These are phyloP conservation scores for Ethmia dodecea DNA, from an alignment of 2,888 invertebrate genomes.

Conservation along the genomic window DNA sequence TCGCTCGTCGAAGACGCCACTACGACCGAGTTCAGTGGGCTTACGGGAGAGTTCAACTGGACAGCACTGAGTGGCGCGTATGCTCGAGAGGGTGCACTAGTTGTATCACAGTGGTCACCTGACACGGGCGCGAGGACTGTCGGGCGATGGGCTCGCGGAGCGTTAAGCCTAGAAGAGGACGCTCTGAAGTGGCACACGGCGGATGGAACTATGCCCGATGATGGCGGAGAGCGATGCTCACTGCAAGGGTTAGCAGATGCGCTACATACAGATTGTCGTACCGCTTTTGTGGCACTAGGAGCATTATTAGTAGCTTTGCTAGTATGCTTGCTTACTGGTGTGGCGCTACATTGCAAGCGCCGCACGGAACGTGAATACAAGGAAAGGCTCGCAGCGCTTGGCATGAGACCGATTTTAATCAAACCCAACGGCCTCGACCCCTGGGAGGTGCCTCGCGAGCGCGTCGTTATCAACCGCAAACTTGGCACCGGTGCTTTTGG, in stretches of 20 bases:
- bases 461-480: constrained; percentile 90
- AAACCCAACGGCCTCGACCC: constrained; percentile 80
- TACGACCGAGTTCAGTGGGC: constrained; percentile 30
- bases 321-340: constrained; percentile 35
- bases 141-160: constrained; percentile 75
- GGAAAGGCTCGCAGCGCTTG: constrained; percentile 45
- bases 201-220: constrained; percentile 79
- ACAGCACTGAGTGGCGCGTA: constrained; percentile 31
- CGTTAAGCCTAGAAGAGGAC: constrained; percentile 83
- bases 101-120: constrained; percentile 81
- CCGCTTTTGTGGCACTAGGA: constrained; percentile 76
- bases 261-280: constrained; percentile 84
- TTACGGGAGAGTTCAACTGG: constrained; percentile 55
- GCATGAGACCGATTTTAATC: constrained; percentile 43
- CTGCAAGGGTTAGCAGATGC: constrained; percentile 82
- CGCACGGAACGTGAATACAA: constrained; percentile 51
- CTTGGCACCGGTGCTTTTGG: constrained; percentile 95
- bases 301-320: constrained; percentile 31
- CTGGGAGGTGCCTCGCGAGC: constrained; percentile 92
- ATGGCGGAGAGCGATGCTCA: constrained; percentile 83
- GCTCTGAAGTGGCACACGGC: constrained; percentile 80
- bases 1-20: constrained; percentile 35
- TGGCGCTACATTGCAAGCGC: constrained; percentile 42
- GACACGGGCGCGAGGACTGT: constrained; percentile 61
- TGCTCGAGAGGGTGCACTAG: constrained; percentile 25